Evolutionary conservation across 2,888 invertebrate genomes (phyloP).

Genomic region (Serripes groenlandicus): DNA sequence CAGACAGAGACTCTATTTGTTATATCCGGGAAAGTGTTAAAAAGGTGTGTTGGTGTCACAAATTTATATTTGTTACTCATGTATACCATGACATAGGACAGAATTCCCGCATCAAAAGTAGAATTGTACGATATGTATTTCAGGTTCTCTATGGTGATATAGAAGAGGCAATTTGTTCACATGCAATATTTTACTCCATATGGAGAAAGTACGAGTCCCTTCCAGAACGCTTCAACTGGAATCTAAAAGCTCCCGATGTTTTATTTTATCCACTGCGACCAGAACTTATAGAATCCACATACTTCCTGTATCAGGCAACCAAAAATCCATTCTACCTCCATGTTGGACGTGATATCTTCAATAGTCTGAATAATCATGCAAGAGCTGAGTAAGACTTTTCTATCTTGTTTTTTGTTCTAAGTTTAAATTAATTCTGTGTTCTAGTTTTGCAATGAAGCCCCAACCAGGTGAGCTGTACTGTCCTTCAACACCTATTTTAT

Average conservation of each 20-base stretch:
- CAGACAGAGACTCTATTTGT: no score
- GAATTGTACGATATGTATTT: no score
- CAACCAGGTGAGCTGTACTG: no score
- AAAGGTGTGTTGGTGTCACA: no score
- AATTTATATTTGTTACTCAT: no score
- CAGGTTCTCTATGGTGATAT: constrained; percentile 89
- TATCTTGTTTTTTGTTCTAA: no score
- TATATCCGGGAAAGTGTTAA: no score
- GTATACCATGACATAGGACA: no score
- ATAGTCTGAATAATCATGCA: constrained; percentile 88
- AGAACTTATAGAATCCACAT: constrained; percentile 90
- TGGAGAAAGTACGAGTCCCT: constrained; percentile 89
- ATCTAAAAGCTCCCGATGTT: constrained; percentile 87
- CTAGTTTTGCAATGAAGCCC: no score
- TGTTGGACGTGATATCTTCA: constrained; percentile 89
- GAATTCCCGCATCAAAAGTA: no score
- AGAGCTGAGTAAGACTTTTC: constrained; percentile 87
- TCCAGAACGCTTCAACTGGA: constrained; percentile 87
- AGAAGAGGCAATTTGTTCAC: constrained; percentile 90
- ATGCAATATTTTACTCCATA: constrained; percentile 89
- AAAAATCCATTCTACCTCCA: constrained; percentile 90
- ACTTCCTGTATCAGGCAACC: constrained; percentile 89
- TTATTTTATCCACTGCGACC: constrained; percentile 90
- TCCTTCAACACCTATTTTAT: no score
- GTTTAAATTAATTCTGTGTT: no score